Base-by-base conservation (phyloP, 2,888 invertebrate genomes). In the Protula sp. region DNA sequence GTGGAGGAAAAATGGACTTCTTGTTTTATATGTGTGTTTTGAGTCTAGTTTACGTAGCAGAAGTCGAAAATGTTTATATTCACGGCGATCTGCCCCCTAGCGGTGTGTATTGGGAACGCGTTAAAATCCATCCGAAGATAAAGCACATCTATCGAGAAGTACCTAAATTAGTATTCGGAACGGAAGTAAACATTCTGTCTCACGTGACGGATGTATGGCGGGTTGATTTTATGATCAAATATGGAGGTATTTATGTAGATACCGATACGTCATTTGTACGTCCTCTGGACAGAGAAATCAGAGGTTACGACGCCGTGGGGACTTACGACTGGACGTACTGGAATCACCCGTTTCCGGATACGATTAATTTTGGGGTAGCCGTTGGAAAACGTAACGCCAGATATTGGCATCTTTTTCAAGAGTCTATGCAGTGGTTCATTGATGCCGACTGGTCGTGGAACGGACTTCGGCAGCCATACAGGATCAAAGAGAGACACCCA, bases 181-280 rank as follows among this genome's bases (percentile, higher is more conserved):
- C 70, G 3, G 28, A 56, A 14, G 66, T 77, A n/a, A 60, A 71
- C 22, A 74, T 74, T 53, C 63, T 67, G 9, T 73, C 73, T 27
- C 78, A 78, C 58, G 66, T 71, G 24, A 78, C 77, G 55, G 78
- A 79, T 64, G 66, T 79, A 3, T 72, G 76, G 48, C 60, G 78
- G 28, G 76, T 76, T 1, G 77, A 79, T 50, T 70, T 75, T 47
- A 67, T 79, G 61, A 64, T 74, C 22, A 74, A 74, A 60, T 77
- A 77, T 61, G 78, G 78, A 30, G 78, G 78, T 5, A 72, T 79
- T 9, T 79, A 78, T 57, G 66, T 75, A 53, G 78, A 79, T 61
- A 77, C 76, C 66, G 78, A 79, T 61, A 74, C 71, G 1, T 60
- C 76, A 3, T 77, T 76, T 68, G 66, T 77, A 3, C 68, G 68